phyloP scores from a whole-genome alignment of 2,888 invertebrate species.

The Teleogryllus oceanicus region DNA sequence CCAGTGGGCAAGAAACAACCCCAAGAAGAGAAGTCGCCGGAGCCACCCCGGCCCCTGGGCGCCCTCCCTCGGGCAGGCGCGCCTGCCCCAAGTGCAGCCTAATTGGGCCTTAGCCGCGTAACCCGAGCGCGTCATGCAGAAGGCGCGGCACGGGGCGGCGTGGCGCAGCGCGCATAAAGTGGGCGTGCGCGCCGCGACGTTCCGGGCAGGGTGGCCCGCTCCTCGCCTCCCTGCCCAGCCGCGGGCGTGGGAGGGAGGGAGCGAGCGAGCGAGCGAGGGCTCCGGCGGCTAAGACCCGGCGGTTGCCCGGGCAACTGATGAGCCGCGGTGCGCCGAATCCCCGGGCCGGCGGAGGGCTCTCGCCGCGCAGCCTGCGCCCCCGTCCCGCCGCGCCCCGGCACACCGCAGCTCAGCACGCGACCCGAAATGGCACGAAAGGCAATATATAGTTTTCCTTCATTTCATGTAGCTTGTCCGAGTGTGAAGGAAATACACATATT shows the following conservation, averaged over 20 bases:
- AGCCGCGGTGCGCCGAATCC: background rate
- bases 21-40: no score
- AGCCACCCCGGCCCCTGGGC: no score
- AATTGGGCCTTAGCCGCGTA: background rate
- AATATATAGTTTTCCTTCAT: no score
- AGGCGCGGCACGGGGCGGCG: background rate
- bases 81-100: background rate
- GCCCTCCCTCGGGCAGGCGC: no score
- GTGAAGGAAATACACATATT: no score
- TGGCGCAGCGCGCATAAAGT: background rate
- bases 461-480: no score
- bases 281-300: background rate
- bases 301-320: constrained; percentile 18
- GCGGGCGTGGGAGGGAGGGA: background rate
- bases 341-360: background rate
- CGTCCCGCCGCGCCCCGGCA: no score
- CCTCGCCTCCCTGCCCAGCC: background rate
- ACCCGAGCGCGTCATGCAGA: background rate
- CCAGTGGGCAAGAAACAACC: no score
- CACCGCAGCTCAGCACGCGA: no score
- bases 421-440: no score
- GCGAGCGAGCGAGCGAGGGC: background rate
- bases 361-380: no score
- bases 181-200: background rate
- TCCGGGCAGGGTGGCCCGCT: background rate